These are phyloP conservation scores for Gastrophryne carolinensis DNA, from an alignment of 2,797 vertebrate species.

Conservation along the genomic window DNA sequence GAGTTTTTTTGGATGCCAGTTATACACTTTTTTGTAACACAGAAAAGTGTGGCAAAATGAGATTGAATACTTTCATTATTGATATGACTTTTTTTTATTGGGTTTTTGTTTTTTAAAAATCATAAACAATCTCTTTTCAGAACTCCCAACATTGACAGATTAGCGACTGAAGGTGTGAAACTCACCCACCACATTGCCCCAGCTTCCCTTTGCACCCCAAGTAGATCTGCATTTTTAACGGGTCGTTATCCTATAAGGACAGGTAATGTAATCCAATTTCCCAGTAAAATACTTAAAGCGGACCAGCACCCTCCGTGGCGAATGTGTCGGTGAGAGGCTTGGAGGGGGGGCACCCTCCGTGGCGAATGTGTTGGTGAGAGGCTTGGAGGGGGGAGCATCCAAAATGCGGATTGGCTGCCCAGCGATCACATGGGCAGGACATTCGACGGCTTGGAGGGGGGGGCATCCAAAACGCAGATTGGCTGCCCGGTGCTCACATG, in stretches of 20 bases:
- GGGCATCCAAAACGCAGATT: too few species aligned
- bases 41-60: neutral
- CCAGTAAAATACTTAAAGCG: too few species aligned
- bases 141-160: constrained; percentile 86
- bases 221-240: constrained; percentile 86
- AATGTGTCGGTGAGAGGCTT: too few species aligned
- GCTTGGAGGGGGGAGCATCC: too few species aligned
- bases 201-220: constrained; percentile 86
- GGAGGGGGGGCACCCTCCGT: too few species aligned
- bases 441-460: too few species aligned
- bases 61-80: neutral
- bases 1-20: too few species aligned
- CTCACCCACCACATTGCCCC: constrained; percentile 88
- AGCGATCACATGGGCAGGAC: too few species aligned
- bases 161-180: constrained; percentile 83
- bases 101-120: neutral
- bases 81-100: neutral
- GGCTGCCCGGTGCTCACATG: too few species aligned
- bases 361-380: too few species aligned
- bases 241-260: constrained; percentile 87
- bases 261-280: constrained; percentile 71
- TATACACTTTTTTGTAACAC: neutral
- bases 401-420: too few species aligned
- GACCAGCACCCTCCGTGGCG: too few species aligned
- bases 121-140: constrained; percentile 60